Base-by-base conservation (phyloP, 2,888 invertebrate species). In the Apocheima hispidaria region DNA sequence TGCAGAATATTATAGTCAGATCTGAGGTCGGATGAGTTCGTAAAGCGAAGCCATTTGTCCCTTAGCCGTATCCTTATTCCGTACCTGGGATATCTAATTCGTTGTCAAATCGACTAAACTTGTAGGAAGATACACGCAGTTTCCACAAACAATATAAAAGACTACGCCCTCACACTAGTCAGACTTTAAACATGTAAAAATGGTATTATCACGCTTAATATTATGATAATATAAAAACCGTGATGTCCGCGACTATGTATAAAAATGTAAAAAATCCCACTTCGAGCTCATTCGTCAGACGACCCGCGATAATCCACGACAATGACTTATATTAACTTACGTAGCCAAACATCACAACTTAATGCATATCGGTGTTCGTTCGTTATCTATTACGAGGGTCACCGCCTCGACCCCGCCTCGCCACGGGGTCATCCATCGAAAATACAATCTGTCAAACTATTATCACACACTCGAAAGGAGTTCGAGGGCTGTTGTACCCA, bases 271-370 rank as follows among this genome's bases (percentile, higher is more conserved):
- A 83, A 81, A 83, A 79, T 69, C 80, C 77, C 51, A 41, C 52
- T 30, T 46, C 41, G 26, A 71, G 61, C 62, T 58, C 56, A 67
- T 69, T 68, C 73, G 63, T 59, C 38, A 50, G 36, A 66, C 77
- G 66, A 71, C 73, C 79, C 80, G 71, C 79, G 77, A 79, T 73
- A 70, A 77, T 79, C 87, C 86, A 83, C 78, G 85, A 83, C 62
- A 73, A 81, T 86, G 88, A 88, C 89, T 84, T 86, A 88, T 81
- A 83, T 82, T 83, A 82, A 87, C 86, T 84, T 87, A 87, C 84
- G 78, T 80, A 78, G 86, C 88, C 89, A 82, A 87, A 87, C 90
- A 91, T 90, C 90, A 90, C 90, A 89, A 83, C 72, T 73, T 73
- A 71, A 74, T 77, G 81, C 79, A 76, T 73, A 75, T 73, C 67